A percentile compares a stretch with the other conserved stretches of the same genome.
These are phyloP conservation scores for Oplegnathus fasciatus DNA, from an alignment of 2,113 vertebrate genomes.

Conservation along the genomic window DNA sequence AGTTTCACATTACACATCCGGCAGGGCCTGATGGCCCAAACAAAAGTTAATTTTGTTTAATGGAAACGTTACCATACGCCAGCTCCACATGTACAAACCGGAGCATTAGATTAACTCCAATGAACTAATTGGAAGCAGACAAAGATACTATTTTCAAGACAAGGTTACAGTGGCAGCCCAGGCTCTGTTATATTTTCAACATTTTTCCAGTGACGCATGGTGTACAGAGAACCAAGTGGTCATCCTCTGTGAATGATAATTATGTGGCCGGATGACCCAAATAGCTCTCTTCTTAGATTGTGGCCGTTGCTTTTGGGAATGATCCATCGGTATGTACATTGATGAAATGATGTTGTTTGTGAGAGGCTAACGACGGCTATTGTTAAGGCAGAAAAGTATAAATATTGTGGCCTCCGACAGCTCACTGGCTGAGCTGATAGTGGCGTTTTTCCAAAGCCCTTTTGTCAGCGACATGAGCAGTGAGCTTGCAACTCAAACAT, in stretches of 20 bases:
- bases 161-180: slow-evolving; percentile 70
- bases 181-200: slow-evolving; percentile 71
- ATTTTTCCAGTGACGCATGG: slow-evolving; percentile 71
- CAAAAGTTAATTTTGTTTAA: slow-evolving; percentile 88
- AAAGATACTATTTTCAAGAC: slow-evolving; percentile 72
- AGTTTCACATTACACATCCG: slow-evolving; percentile 85
- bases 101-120: slow-evolving; percentile 85
- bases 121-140: slow-evolving; percentile 89
- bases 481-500: slow-evolving; percentile 64
- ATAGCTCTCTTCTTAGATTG: slow-evolving; percentile 66
- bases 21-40: slow-evolving; percentile 83
- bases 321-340: slow-evolving; percentile 35
- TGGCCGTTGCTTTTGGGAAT: slow-evolving; percentile 49
- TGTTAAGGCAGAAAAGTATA: slow-evolving; percentile 51
- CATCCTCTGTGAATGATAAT: slow-evolving; percentile 73
- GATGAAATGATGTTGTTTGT: slow-evolving; percentile 52
- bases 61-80: slow-evolving; percentile 86
- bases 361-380: slow-evolving; percentile 39
- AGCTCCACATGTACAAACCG: slow-evolving; percentile 83
- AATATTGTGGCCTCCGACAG: slow-evolving; percentile 35
- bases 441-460: slow-evolving; percentile 53
- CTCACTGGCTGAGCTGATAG: slow-evolving; percentile 42
- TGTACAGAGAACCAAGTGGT: slow-evolving; percentile 59
- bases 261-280: slow-evolving; percentile 73
- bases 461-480: slow-evolving; percentile 67